Conservation (phyloP, 2,113 vertebrate genomes). For the Ailuropoda melanoleuca region DNA sequence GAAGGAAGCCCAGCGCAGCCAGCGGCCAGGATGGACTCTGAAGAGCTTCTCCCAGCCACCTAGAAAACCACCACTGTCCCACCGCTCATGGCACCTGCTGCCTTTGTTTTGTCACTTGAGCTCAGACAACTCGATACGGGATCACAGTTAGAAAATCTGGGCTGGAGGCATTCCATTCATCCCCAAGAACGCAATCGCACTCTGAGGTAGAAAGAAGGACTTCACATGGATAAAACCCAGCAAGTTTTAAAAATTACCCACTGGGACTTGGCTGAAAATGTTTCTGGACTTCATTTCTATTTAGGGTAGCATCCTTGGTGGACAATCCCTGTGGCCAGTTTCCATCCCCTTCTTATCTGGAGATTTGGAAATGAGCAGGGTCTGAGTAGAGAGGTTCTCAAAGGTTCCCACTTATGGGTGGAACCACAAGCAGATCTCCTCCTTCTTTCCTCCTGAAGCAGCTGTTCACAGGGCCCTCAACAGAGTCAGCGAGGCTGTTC, state of each 20-base stretch:
- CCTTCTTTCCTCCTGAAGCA: neutral
- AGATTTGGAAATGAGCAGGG: neutral
- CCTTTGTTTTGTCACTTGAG: neutral
- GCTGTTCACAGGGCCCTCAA: neutral
- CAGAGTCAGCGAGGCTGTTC: neutral
- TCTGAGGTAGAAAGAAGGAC: neutral
- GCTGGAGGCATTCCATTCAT: neutral
- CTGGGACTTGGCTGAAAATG: neutral
- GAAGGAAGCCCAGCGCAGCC: neutral
- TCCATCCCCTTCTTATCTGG: neutral
- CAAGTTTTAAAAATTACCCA: conserved; percentile 20
- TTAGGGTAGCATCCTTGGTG: neutral
- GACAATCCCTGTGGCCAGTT: neutral
- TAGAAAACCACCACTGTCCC: neutral
- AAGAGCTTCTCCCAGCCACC: neutral
- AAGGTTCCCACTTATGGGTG: neutral
- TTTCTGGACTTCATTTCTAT: neutral
- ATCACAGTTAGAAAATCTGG: neutral
- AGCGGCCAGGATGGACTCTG: neutral
- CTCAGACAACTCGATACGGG: neutral
- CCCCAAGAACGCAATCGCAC: neutral
- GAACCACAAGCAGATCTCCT: neutral
- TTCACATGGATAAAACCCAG: neutral
- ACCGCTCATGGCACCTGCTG: neutral
- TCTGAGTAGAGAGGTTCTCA: neutral